phyloP scores from a whole-genome alignment of 1,140 invertebrate genomes.

The Heliconius nattereri region DNA sequence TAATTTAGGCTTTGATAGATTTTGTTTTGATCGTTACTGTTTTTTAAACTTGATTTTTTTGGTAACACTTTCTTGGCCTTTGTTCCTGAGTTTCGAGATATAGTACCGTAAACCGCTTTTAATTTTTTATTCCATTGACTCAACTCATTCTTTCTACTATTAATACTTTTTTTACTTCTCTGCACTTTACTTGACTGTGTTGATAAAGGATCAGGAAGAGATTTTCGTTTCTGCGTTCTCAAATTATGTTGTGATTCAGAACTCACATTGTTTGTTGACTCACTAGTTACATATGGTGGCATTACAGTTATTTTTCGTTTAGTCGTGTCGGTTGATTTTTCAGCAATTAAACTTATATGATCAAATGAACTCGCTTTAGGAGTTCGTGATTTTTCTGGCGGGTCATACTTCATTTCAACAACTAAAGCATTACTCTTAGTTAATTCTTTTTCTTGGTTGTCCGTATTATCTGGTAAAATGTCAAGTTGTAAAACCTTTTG shows the following conservation, averaged over 20 bases:
- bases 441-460: constrained; percentile 23
- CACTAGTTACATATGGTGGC: constrained; percentile 64
- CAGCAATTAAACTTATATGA: constrained; percentile 21
- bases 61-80: constrained; percentile 30
- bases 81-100: constrained; percentile 43
- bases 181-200: background rate
- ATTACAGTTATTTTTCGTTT: constrained; percentile 65
- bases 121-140: constrained; percentile 69
- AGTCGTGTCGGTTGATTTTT: constrained; percentile 24
- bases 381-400: constrained; percentile 17
- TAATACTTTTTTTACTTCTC: constrained; percentile 20
- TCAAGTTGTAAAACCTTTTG: constrained; percentile 76
- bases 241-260: constrained; percentile 42
- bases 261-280: constrained; percentile 53
- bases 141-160: constrained; percentile 42
- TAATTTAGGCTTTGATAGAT: constrained; percentile 54
- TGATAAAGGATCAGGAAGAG: background rate
- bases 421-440: constrained; percentile 63
- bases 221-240: constrained; percentile 29
- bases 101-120: constrained; percentile 59
- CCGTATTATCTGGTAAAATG: constrained; percentile 62
- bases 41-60: constrained; percentile 35
- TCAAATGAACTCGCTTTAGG: constrained; percentile 25
- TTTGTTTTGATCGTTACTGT: constrained; percentile 25
- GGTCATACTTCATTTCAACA: constrained; percentile 58